Conservation (phyloP, 2,113 vertebrate genomes). For the Ictidomys tridecemlineatus region DNA sequence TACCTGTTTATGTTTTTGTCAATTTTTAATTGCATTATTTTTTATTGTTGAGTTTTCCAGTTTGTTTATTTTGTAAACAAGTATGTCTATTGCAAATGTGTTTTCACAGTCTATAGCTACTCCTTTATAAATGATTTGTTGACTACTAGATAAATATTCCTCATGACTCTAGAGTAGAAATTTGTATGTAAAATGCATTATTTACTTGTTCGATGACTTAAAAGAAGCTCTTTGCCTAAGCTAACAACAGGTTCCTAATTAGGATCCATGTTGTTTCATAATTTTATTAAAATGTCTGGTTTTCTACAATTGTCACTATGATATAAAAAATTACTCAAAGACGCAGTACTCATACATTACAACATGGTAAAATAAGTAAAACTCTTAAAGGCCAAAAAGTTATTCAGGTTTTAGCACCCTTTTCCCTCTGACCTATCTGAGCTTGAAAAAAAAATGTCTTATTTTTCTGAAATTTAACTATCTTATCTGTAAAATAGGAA, state of each 20-base stretch:
- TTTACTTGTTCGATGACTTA: not conserved
- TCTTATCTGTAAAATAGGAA: not conserved
- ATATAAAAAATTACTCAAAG: not conserved
- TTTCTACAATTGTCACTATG: not conserved
- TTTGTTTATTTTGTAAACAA: too few species aligned
- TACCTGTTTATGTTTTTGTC: too few species aligned
- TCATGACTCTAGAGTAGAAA: not conserved
- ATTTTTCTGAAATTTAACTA: conserved; percentile 33
- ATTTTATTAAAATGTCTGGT: not conserved
- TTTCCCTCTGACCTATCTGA: not conserved
- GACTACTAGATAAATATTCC: not conserved
- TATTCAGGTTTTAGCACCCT: not conserved
- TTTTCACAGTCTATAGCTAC: too few species aligned
- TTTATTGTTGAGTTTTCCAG: too few species aligned
- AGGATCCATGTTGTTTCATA: not conserved
- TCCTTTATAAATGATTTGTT: too few species aligned
- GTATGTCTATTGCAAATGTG: too few species aligned
- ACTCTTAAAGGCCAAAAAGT: not conserved
- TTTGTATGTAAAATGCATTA: too few species aligned
- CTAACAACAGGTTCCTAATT: not conserved
- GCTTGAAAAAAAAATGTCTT: not conserved
- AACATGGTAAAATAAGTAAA: not conserved
- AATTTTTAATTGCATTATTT: too few species aligned
- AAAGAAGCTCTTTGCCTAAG: conserved; percentile 6
- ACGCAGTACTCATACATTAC: not conserved